Base-by-base conservation (phyloP, 1,140 invertebrate genomes). In the Sinella curviseta region DNA sequence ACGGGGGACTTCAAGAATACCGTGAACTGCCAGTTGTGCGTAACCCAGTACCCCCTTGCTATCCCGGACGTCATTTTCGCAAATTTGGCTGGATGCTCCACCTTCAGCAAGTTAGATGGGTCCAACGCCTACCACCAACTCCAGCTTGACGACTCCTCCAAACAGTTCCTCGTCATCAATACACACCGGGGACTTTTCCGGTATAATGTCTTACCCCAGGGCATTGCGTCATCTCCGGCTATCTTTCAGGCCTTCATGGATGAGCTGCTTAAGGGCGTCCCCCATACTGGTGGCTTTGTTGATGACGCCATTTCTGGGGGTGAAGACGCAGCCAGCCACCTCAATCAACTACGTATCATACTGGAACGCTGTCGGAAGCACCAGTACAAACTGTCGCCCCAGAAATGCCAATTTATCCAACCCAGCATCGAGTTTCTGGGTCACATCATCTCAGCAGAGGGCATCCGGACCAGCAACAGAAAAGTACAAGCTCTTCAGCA, bases 241-340 rank as follows among this genome's bases (percentile, higher is more conserved):
- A 88, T 88, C 33, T 89, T 87, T 80, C 86, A 87, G 79, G 80
- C 82, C 33, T 84, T 84, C 3, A 88, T 89, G 76, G 85, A 87
- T 75, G 74, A 84, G 1, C 65, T 85, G 33, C 75, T 88, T 26
- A 4, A 78, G 26, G 85, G 84, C n/a, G 24, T 83, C 67, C n/a
- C n/a, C n/a, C n/a, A n/a, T n/a, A n/a, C n/a, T n/a, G n/a, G n/a
- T n/a, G n/a, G n/a, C n/a, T n/a, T 83, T 84, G 78, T 86, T 1
- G 87, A 87, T 80, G 87, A 88, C 77, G 85, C 87, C 30, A 81
- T 85, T 17, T 77, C 85, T 17, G 82, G 81, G 14, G 86, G 84
- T 28, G 48, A 35, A 30, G 80, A 67, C 30, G 81, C 81, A 33
- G 70, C 79, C 20, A 79, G 84, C 74, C 86, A 86, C 79, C 48